These are phyloP conservation scores for Agrochola lota DNA, from an alignment of 2,888 invertebrate species.

Conservation along the genomic window DNA sequence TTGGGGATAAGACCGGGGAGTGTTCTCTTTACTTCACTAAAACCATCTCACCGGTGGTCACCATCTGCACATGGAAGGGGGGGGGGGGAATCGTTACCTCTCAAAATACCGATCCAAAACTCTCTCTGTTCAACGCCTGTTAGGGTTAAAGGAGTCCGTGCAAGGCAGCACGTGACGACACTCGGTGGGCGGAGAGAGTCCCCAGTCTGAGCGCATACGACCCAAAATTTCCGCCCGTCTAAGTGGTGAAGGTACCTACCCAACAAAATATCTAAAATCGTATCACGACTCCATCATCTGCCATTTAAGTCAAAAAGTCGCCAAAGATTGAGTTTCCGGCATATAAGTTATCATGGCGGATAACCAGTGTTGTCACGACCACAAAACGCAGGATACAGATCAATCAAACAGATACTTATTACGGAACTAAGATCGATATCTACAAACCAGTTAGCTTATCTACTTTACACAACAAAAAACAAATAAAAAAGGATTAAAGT, in stretches of 20 bases:
- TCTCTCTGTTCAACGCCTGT: too few species aligned
- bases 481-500: slow-evolving; percentile 14
- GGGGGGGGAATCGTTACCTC: too few species aligned
- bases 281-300: background rate
- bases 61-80: too few species aligned
- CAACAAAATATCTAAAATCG: background rate
- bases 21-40: too few species aligned
- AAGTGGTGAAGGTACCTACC: background rate
- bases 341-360: background rate
- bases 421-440: slow-evolving; percentile 60
- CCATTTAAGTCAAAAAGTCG: slow-evolving; percentile 17
- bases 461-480: slow-evolving; percentile 26
- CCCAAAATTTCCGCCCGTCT: too few species aligned
- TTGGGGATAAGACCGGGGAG: too few species aligned
- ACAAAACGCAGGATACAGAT: slow-evolving; percentile 46
- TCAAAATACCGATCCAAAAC: too few species aligned
- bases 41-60: too few species aligned
- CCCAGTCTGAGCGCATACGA: too few species aligned
- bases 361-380: slow-evolving; percentile 18
- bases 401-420: slow-evolving; percentile 37
- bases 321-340: slow-evolving; percentile 29
- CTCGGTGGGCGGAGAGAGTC: too few species aligned
- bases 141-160: too few species aligned
- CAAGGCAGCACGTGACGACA: too few species aligned
- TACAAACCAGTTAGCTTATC: slow-evolving; percentile 26